A percentile compares a stretch with the other conserved stretches of the same genome.
Evolutionary conservation across 2,113 vertebrate species (phyloP).

Genomic region (Benitochromis conjunctus): DNA sequence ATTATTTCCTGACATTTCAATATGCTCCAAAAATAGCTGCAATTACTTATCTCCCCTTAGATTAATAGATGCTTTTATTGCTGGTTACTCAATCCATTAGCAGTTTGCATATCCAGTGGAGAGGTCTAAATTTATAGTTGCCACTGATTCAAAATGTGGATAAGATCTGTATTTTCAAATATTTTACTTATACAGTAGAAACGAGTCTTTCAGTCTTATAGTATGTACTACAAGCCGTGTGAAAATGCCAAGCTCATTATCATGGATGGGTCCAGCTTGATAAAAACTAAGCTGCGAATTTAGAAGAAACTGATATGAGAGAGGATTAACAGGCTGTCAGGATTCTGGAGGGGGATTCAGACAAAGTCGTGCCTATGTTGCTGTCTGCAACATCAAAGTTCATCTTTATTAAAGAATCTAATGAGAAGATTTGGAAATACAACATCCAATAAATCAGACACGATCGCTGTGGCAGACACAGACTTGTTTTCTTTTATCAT

Average conservation of each 20-base stretch:
- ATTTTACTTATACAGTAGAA: not conserved
- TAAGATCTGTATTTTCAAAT: not conserved
- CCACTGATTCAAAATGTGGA: not conserved
- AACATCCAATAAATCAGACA: conserved; percentile 22
- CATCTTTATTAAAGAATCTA: conserved; percentile 42
- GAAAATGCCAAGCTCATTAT: conserved; percentile 64
- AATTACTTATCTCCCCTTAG: conserved; percentile 16
- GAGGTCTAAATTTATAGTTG: not conserved
- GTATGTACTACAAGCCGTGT: not conserved
- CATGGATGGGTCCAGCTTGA: conserved; percentile 37
- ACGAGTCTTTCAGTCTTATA: not conserved
- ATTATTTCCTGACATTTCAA: conserved; percentile 28
- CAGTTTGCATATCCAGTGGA: not conserved
- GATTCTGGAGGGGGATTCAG: conserved; percentile 18
- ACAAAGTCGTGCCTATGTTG: not conserved
- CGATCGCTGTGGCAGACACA: conserved; percentile 1
- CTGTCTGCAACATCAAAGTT: conserved; percentile 56
- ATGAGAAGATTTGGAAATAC: conserved; percentile 38
- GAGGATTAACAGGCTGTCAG: conserved; percentile 52
- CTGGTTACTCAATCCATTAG: conserved; percentile 15
- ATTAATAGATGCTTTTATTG: conserved; percentile 30
- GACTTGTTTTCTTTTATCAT: not conserved
- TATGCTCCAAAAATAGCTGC: conserved; percentile 27
- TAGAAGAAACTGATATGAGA: conserved; percentile 44
- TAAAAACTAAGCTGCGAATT: conserved; percentile 59